Evolutionary conservation across 2,113 vertebrate genomes (phyloP), one percentile per base, ranked within the genome.

Genomic region (Osmerus eperlanus): DNA sequence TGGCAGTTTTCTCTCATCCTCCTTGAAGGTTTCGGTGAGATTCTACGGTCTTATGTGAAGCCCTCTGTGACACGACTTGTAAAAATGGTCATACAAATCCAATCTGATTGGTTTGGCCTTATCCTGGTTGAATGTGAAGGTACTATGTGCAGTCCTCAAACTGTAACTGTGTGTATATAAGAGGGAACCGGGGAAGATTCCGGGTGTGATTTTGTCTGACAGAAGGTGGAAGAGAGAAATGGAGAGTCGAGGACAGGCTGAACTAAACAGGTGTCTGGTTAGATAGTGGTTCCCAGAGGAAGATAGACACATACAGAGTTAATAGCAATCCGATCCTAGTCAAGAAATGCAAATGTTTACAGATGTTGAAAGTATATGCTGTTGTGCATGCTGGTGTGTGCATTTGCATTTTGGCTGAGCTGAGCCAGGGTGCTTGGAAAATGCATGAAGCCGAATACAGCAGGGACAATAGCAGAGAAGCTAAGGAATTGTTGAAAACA

Each of bases 221-320:
- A 19, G 14, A 63, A 47, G 51, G 18, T 13, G 65, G 23, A 65
- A 52, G n/a, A 21, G 15, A 59, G 29, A 4, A 23, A 56, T 29
- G 25, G 0, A 21, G n/a, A 32, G 7, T 13, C 32, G 9, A 1
- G 16, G 29, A 29, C 15, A 15, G 62, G 68, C 25, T 63, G 56
- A 11, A 25, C 41, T 18, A 13, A 74, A 61, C 29, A 71, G 72
- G 59, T 77, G 66, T 67, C 70, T 19, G 32, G 56, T 52, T 69
- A 67, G 71, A 77, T 66, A 70, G 29, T 52, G 55, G 29, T 65
- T 76, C 62, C 62, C 59, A 63, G 11, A 25, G 53, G 68, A 15
- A 70, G 68, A 18, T 4, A 55, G 21, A 47, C 53, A 71, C 51
- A 23, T 67, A 63, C 58, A 23, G 28, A 67, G 61, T 58, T 72